Percentiles rank a stretch among this genome's conserved stretches.
These are phyloP conservation scores for Ursus arctos DNA, from an alignment of 2,113 vertebrate species.

Conservation along the genomic window DNA sequence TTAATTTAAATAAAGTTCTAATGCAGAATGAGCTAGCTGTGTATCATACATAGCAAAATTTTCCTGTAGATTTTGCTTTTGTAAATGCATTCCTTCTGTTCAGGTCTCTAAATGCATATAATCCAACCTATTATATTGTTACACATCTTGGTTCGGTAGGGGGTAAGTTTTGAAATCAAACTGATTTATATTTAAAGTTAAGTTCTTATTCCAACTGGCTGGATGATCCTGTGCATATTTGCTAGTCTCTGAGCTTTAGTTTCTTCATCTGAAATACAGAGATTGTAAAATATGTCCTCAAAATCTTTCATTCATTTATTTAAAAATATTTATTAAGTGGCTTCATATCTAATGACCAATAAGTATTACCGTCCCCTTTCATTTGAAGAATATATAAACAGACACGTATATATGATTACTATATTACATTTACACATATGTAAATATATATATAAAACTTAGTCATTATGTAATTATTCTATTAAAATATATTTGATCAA, in stretches of 20 bases:
- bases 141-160: neutral
- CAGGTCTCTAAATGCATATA: neutral
- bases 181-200: neutral
- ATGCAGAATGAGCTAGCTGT: constrained; percentile 39
- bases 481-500: neutral
- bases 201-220: neutral
- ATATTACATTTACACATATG: neutral
- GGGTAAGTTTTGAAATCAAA: neutral
- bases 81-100: neutral
- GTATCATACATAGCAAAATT: neutral
- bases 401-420: neutral
- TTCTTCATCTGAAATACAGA: neutral
- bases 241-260: neutral
- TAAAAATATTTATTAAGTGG: neutral
- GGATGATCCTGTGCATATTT: neutral
- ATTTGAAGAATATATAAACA: neutral
- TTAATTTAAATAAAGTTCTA: neutral
- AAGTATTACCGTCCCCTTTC: neutral
- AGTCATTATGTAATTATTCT: neutral
- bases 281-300: neutral
- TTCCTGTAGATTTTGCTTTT: neutral
- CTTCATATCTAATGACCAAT: neutral
- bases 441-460: neutral
- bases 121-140: neutral
- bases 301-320: neutral